phyloP scores from a whole-genome alignment of 2,797 vertebrate genomes.

The Enteromius unitaeniatus region DNA sequence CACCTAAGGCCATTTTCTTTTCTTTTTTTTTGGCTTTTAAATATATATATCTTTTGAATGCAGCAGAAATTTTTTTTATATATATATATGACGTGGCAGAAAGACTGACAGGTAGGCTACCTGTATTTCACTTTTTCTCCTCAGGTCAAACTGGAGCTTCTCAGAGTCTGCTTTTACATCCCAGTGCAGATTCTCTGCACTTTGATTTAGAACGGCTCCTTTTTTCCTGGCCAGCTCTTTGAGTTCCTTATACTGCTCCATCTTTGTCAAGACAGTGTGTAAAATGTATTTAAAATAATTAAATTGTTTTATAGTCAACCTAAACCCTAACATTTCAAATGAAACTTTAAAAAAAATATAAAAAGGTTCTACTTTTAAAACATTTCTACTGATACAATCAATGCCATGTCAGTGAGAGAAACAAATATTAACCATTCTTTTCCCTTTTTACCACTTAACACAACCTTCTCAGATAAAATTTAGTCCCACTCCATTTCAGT shows the following conservation, averaged over 20 bases:
- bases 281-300: not conserved
- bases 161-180: slow-evolving; percentile 84
- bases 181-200: slow-evolving; percentile 85
- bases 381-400: not conserved
- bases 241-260: slow-evolving; percentile 84
- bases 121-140: slow-evolving; percentile 84
- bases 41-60: not conserved
- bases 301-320: not conserved
- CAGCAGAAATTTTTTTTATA: not conserved
- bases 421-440: not conserved
- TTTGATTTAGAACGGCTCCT: slow-evolving; percentile 81
- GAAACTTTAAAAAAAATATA: not conserved
- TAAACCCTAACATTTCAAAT: not conserved
- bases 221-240: slow-evolving; percentile 85
- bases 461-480: not conserved
- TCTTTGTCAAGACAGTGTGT: slow-evolving; percentile 67
- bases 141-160: slow-evolving; percentile 82
- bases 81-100: not conserved
- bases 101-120: slow-evolving; percentile 68
- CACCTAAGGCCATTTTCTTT: not conserved
- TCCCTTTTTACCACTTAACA: not conserved
- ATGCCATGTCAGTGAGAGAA: not conserved
- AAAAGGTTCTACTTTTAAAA: not conserved
- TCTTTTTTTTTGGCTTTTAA: not conserved
- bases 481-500: not conserved